Evolutionary conservation across 2,113 vertebrate species (phyloP).

Genomic region (Heterotis niloticus): DNA sequence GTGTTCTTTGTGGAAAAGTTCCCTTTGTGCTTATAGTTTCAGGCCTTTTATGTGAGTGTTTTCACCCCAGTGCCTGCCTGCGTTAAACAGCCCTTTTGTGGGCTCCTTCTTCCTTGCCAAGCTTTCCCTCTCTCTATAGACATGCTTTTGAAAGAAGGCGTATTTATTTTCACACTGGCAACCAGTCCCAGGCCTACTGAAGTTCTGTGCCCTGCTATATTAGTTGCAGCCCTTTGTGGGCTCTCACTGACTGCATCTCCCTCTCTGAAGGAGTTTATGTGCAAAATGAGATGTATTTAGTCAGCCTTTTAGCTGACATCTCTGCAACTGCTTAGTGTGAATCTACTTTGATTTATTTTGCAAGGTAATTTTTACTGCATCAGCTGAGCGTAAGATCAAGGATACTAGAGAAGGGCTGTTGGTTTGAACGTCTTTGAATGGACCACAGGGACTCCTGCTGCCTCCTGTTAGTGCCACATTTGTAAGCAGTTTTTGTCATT

Average conservation of each 20-base stretch:
- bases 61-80: background rate
- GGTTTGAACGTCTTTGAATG: no score
- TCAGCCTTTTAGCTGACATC: background rate
- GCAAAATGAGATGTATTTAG: background rate
- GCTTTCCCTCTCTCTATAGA: background rate
- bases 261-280: no score
- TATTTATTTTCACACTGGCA: background rate
- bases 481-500: no score
- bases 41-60: background rate
- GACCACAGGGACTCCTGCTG: no score
- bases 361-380: no score
- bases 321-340: no score
- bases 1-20: background rate
- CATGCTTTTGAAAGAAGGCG: background rate
- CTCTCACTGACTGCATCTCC: no score
- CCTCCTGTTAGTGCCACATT: no score
- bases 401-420: no score
- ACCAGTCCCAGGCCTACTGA: background rate
- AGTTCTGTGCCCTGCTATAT: background rate
- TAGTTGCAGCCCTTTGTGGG: background rate
- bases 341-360: no score
- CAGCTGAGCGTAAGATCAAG: no score
- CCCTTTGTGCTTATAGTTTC: conserved; percentile 1
- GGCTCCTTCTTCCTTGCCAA: background rate
- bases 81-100: background rate